These are phyloP conservation scores for Dendrolimus punctatus DNA, from an alignment of 1,140 invertebrate species.

Conservation along the genomic window DNA sequence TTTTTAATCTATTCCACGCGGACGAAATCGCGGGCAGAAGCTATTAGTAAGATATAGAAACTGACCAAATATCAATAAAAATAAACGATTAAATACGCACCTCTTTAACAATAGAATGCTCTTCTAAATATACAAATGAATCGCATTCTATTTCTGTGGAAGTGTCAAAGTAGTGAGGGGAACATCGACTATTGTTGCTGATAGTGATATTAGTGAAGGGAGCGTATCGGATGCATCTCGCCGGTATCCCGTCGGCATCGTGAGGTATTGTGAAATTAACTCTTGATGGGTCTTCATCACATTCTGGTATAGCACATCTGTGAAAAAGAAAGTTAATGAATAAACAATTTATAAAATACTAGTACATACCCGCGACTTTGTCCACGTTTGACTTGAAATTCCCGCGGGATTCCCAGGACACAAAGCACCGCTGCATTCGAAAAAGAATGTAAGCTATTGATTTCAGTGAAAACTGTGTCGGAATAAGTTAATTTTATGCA, in stretches of 20 bases:
- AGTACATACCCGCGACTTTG: too few relatives aligned
- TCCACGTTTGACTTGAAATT: too few relatives aligned
- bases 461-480: too few relatives aligned
- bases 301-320: constrained; percentile 58
- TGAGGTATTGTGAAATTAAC: constrained; percentile 53
- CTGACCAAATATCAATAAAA: not conserved
- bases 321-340: constrained; percentile 3
- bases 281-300: constrained; percentile 27
- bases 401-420: too few relatives aligned
- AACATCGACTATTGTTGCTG: constrained; percentile 32
- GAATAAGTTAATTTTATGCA: too few relatives aligned
- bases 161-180: constrained; percentile 45
- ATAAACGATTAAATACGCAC: constrained; percentile 20
- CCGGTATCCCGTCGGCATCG: constrained; percentile 28
- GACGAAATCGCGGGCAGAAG: too few relatives aligned
- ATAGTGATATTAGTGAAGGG: constrained; percentile 27
- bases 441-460: too few relatives aligned
- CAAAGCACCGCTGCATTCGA: too few relatives aligned
- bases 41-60: not conserved
- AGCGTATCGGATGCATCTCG: constrained; percentile 46
- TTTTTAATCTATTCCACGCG: too few relatives aligned
- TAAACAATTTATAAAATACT: too few relatives aligned
- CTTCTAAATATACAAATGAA: constrained; percentile 50
- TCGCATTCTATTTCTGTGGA: constrained; percentile 49
- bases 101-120: constrained; percentile 63